These are phyloP conservation scores for Perca flavescens DNA, from an alignment of 2,113 vertebrate species.

Conservation along the genomic window DNA sequence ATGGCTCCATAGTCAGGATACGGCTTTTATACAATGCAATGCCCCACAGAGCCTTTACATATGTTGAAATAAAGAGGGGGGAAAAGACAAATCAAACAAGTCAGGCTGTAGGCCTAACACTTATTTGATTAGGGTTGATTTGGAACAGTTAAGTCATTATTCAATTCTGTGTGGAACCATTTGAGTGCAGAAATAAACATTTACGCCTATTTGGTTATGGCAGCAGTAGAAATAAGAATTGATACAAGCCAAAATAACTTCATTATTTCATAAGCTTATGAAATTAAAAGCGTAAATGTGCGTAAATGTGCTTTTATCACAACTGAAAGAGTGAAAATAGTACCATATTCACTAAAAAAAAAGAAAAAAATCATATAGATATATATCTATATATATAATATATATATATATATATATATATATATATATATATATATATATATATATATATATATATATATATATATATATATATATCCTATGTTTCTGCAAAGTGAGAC, in stretches of 20 bases:
- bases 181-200: background rate
- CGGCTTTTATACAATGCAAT: background rate
- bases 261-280: background rate
- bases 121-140: constrained; percentile 45
- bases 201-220: constrained; percentile 8
- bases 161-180: constrained; percentile 28
- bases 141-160: constrained; percentile 53
- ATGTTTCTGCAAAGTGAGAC: constrained; percentile 25
- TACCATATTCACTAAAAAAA: background rate
- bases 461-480: no score
- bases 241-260: background rate
- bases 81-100: constrained; percentile 40
- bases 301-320: constrained; percentile 27
- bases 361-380: background rate
- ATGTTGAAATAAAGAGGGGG: constrained; percentile 12
- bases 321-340: background rate
- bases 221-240: constrained; percentile 20
- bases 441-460: no score
- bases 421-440: no score
- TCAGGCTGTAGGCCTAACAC: constrained; percentile 12
- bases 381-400: no score
- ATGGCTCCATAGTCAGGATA: background rate
- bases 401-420: no score
- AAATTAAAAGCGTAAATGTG: constrained; percentile 11
- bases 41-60: background rate